Evolutionary conservation across 1,140 invertebrate genomes (phyloP), one percentile per base, ranked within the genome.

Genomic region (Uloborus diversus): DNA sequence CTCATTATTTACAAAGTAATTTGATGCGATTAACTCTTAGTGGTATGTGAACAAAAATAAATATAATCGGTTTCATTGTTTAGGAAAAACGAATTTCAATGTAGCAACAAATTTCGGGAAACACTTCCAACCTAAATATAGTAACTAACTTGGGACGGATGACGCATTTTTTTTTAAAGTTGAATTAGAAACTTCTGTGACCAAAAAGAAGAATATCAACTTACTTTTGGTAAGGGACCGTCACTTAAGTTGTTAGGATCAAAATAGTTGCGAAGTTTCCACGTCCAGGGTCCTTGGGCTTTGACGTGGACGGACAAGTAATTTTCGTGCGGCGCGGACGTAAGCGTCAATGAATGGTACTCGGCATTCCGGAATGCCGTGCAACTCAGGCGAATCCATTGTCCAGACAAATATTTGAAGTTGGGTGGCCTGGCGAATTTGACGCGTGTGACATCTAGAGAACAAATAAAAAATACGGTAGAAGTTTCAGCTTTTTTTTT

Each of bases 231-330:
- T 85, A 94, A 91, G 51, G 91, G 88, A 83, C 93, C 92, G 82
- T 96, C 94, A 0, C 93, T 92, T 85, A 95, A 94, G 83, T 94
- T 97, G 85, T 97, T 97, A 1, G 96, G 95, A 88, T 98, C 96
- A 85, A 99, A 98, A 84, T 96, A 97, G 86, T 98, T 97, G 47
- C 97, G 90, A 1, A 99, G 86, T 84, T 99, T 99, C 96, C 96
- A 99, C 0, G 98, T 99, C 97, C 97, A 99, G 0, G 97, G 98
- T 0, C 98, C 98, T 86, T 98, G 96, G 0, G 96, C 96, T 87
- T 99, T 98, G 80, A 99, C 99, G 86, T 99, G 97, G 83, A 98
- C 96, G 1, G 96, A 97, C 0, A 99, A 88, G 84, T 94, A 97
- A 86, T 99, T 98, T 86, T 99, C 96, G 84, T 99, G 97, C 0